Base-by-base conservation (phyloP, 2,113 vertebrate species). In the Gymnobelideus leadbeateri region DNA sequence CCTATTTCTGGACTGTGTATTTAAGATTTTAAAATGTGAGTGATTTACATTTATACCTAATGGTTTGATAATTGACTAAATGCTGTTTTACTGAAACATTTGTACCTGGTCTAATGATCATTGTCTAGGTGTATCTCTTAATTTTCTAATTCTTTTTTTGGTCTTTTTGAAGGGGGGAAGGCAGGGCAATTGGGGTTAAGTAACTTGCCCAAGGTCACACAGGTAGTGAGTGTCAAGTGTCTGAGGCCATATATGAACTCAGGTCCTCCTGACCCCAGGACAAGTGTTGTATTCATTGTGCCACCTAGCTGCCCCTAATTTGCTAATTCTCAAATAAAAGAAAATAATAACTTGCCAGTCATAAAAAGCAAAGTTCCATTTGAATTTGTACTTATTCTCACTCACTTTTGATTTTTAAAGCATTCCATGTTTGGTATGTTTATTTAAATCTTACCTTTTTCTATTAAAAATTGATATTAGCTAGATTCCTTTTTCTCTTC, bases 1-100 rank as follows among this genome's bases (percentile, higher is more conserved):
- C 6, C 19, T 43, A 23, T 43, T 84, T 84, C 37, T 43, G 37
- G 16, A 24, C 49, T 89, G 52, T 12, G 51, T 68, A 54, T 53
- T 47, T 97, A 46, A 92, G 3, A 53, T 53, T n/a, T n/a, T 92
- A 89, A 94, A 96, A 51, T 84, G 8, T 47, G 51, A 54, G 53
- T 7, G 2, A 61, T 46, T 84, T 54, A 23, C 51, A 51, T 51
- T 51, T 52, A 49, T 92, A 54, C 6, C 11, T 91, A 16, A 43
- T 91, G 25, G 2, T 43, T 46, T 49, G 54, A 89, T 94, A 46
- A 96, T 93, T 26, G 46, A 16, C 31, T 51, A 89, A 77, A 46
- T 90, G 19, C 51, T 89, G 47, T 52, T 94, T 96, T 77, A 55
- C 5, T 90, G 26, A 50, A 93, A 3, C 43, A 43, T 0, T 95